Evolutionary conservation across 2,888 invertebrate species (phyloP).

Genomic region (Lapara coniferarum): DNA sequence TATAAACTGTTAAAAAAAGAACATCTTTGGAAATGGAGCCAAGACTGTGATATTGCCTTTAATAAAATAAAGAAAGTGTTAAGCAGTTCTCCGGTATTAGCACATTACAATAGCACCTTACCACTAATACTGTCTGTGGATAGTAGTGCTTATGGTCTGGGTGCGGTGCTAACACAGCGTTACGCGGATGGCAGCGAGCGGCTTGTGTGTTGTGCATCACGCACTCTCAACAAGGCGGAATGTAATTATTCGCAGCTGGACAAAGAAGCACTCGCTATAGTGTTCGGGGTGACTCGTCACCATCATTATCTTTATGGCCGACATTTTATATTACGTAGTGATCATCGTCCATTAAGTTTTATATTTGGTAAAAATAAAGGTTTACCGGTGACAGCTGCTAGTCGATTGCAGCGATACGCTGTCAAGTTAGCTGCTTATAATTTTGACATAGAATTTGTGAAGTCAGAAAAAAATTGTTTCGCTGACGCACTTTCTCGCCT

Average conservation of each 20-base stretch:
- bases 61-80: slow-evolving; percentile 29
- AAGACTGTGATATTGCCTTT: slow-evolving; percentile 30
- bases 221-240: slow-evolving; percentile 16
- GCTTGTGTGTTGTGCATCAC: slow-evolving; percentile 30
- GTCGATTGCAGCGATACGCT: background rate
- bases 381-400: background rate
- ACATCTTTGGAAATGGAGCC: slow-evolving; percentile 32
- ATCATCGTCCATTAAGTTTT: background rate
- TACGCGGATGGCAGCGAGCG: slow-evolving; percentile 34
- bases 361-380: background rate
- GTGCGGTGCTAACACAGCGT: slow-evolving; percentile 38
- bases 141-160: slow-evolving; percentile 34
- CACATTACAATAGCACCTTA: slow-evolving; percentile 35
- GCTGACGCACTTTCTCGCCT: background rate
- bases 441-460: background rate
- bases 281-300: slow-evolving; percentile 28
- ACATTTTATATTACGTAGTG: background rate
- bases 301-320: slow-evolving; percentile 27
- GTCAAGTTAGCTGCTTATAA: background rate
- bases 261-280: slow-evolving; percentile 26
- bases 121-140: slow-evolving; percentile 37
- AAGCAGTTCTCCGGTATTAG: slow-evolving; percentile 28
- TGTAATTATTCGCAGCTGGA: slow-evolving; percentile 28
- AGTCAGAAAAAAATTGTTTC: background rate
- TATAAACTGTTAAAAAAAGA: slow-evolving; percentile 33